A percentile compares a stretch with the other conserved stretches of the same genome.
These are phyloP conservation scores for Adelphocoris suturalis DNA, from an alignment of 2,888 invertebrate species.

Conservation along the genomic window DNA sequence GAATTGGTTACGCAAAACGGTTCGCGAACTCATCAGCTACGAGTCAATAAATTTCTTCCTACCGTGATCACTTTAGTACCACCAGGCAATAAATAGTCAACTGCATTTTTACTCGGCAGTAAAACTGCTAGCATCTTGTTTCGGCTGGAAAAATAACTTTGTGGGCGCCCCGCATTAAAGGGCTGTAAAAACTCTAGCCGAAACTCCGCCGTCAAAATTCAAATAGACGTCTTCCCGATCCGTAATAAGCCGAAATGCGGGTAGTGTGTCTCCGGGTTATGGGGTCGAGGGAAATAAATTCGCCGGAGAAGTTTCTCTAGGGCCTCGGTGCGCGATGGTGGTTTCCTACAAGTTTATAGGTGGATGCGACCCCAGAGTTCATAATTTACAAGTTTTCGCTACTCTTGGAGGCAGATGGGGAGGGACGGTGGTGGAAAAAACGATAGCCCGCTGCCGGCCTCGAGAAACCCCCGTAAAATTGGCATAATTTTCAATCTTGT, in stretches of 20 bases:
- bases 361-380: background rate
- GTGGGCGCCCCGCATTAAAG: conserved; percentile 16
- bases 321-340: background rate
- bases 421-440: too few species aligned
- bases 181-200: background rate
- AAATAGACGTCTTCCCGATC: background rate
- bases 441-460: too few species aligned
- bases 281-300: background rate
- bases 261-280: background rate
- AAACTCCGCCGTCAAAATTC: conserved; percentile 20
- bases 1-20: background rate
- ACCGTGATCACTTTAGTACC: background rate
- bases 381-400: background rate
- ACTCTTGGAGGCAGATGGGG: too few species aligned
- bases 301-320: background rate
- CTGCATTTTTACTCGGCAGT: too few species aligned
- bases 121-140: too few species aligned
- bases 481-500: too few species aligned
- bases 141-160: too few species aligned
- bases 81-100: background rate
- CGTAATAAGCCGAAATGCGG: background rate
- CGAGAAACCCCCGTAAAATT: too few species aligned
- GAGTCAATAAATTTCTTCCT: background rate
- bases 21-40: background rate
- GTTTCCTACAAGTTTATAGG: too few species aligned